Conservation (phyloP, 2,113 vertebrate genomes). For the Clinocottus analis region DNA sequence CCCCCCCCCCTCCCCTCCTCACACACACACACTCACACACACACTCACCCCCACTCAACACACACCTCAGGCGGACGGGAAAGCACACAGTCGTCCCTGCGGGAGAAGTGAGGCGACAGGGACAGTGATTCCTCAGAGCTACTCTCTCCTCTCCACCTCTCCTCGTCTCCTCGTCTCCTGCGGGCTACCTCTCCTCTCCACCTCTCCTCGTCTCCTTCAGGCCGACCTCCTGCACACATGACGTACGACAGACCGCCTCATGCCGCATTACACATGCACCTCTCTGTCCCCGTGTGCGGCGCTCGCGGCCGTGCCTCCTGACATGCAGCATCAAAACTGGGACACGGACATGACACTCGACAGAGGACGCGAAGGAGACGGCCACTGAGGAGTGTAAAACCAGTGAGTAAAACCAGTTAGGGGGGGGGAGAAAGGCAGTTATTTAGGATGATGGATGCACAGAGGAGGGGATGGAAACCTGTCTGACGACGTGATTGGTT, state of each 20-base stretch:
- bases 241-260: conserved; percentile 71
- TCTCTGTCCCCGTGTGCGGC: conserved; percentile 61
- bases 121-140: conserved; percentile 71
- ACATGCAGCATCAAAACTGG: conserved; percentile 72
- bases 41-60: conserved; percentile 11
- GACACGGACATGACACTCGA: conserved; percentile 55
- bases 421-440: too few species aligned
- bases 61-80: conserved; percentile 61
- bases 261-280: conserved; percentile 75
- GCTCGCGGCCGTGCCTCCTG: conserved; percentile 70
- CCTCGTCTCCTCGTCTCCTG: conserved; percentile 34
- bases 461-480: too few species aligned
- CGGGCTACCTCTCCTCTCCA: conserved; percentile 27
- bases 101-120: conserved; percentile 68
- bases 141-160: conserved; percentile 59
- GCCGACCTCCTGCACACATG: conserved; percentile 74
- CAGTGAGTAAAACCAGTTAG: too few species aligned
- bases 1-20: too few species aligned
- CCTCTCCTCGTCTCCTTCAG: conserved; percentile 47
- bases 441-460: too few species aligned
- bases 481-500: too few species aligned
- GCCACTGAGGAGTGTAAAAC: too few species aligned
- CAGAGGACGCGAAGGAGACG: not conserved
- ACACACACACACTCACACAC: too few species aligned
- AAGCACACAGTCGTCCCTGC: conserved; percentile 61